A percentile compares a stretch with the other conserved stretches of the same genome.
These are phyloP conservation scores for Bufo gargarizans DNA, from an alignment of 2,113 vertebrate genomes.

Conservation along the genomic window DNA sequence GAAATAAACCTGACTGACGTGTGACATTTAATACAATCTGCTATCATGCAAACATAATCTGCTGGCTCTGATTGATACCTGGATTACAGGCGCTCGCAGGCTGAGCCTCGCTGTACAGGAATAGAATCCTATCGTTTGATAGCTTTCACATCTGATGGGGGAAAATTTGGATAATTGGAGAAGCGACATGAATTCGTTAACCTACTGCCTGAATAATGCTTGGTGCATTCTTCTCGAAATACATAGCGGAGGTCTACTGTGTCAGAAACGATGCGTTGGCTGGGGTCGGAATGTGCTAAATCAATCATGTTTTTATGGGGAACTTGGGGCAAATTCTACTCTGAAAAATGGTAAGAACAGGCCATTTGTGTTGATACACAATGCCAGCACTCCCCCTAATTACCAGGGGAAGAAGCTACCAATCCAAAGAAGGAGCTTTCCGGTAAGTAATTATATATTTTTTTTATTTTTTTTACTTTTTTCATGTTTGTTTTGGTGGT, in stretches of 20 bases:
- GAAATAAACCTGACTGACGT: not conserved
- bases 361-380: too few relatives aligned
- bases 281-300: not conserved
- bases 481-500: too few relatives aligned
- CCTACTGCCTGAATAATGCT: not conserved
- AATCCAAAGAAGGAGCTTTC: too few relatives aligned
- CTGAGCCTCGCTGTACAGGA: not conserved
- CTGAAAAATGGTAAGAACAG: too few relatives aligned
- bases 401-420: too few relatives aligned
- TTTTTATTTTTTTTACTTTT: too few relatives aligned
- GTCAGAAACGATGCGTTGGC: not conserved
- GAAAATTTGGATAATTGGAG: slow-evolving; percentile 40
- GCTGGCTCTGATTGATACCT: slow-evolving; percentile 4
- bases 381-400: too few relatives aligned
- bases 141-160: not conserved
- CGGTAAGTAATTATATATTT: too few relatives aligned
- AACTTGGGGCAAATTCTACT: not conserved
- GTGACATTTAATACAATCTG: slow-evolving; percentile 16
- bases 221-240: not conserved
- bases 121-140: not conserved
- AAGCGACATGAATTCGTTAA: not conserved
- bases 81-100: not conserved
- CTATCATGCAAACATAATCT: not conserved
- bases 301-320: not conserved
- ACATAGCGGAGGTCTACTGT: not conserved